Base-by-base conservation (phyloP, 2,113 vertebrate genomes). In the Erythrolamprus reginae region DNA sequence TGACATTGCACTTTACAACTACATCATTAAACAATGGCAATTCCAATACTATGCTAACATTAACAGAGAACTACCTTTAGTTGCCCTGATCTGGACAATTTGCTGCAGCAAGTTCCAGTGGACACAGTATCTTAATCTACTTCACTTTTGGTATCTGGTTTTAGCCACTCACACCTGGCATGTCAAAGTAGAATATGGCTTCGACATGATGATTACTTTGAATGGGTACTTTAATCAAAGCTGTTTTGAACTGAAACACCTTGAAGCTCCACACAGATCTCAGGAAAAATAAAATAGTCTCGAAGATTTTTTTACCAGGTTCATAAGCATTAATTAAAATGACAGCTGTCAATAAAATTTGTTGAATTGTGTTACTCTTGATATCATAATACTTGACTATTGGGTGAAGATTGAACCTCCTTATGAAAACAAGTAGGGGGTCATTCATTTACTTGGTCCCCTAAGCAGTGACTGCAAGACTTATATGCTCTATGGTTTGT, bases 251-350 rank as follows among this genome's bases (percentile, higher is more conserved):
- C 58, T 61, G 26, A 61, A 61, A 10, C 58, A 61, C 58, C 26
- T 58, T 58, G 58, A 61, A 33, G 5, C n/a, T 33, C 12, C n/a
- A 33, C 61, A 65, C 61, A 17, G 12, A 12, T n/a, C 28, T 17
- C 4, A 0, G 10, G 28, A 65, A 48, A 93, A 84, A 47, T 90
- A 92, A 91, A 70, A 90, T 38, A 10, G 45, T 83, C 51, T 13
- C 77, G 83, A 55, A 23, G 26, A 48, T 93, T 92, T 91, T 91
- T n/a, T 94, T 83, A 90, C 55, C 87, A 24, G 13, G 0, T 15
- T 82, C 48, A n/a, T 3, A 89, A 45, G 26, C 0, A 33, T 21
- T 19, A 85, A 38, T 38, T 92, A 92, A 94, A 89, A 90, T 91
- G 56, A 42, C 5, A 8, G 0, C 84, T 92, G 17, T 53, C 15